Conservation (phyloP, 2,888 invertebrate genomes). For the Molanna angustata region DNA sequence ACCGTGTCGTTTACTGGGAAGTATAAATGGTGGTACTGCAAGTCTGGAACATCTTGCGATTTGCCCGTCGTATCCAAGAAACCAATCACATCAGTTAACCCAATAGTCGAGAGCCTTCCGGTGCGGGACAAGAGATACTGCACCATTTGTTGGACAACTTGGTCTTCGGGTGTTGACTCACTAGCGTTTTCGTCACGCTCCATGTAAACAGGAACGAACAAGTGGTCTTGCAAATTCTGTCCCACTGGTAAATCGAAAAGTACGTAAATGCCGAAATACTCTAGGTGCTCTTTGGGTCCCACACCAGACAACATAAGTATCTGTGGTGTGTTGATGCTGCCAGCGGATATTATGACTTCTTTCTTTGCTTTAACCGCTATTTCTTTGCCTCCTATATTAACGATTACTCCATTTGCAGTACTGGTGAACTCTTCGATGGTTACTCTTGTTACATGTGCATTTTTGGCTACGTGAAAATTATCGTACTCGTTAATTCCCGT, state of each 20-base stretch:
- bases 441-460: constrained; percentile 50
- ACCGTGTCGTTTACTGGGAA: constrained; percentile 38
- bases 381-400: constrained; percentile 40
- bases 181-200: constrained; percentile 30
- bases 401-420: constrained; percentile 44
- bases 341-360: constrained; percentile 53
- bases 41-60: constrained; percentile 47
- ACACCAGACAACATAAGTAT: constrained; percentile 54
- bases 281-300: constrained; percentile 45
- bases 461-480: constrained; percentile 48
- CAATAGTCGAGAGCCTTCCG: constrained; percentile 51
- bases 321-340: constrained; percentile 50
- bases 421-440: constrained; percentile 48
- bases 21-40: constrained; percentile 48
- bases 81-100: constrained; percentile 48
- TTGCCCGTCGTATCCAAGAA: constrained; percentile 50
- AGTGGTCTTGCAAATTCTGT: constrained; percentile 56
- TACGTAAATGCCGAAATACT: constrained; percentile 42
- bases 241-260: constrained; percentile 48
- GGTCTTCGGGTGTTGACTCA: constrained; percentile 10
- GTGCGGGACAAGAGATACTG: constrained; percentile 49
- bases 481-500: constrained; percentile 37
- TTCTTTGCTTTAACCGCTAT: constrained; percentile 42
- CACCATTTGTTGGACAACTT: constrained; percentile 40
- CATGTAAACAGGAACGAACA: constrained; percentile 40